Evolutionary conservation across 1,140 invertebrate species (phyloP).

Genomic region (Drosophila kohkoa): DNA sequence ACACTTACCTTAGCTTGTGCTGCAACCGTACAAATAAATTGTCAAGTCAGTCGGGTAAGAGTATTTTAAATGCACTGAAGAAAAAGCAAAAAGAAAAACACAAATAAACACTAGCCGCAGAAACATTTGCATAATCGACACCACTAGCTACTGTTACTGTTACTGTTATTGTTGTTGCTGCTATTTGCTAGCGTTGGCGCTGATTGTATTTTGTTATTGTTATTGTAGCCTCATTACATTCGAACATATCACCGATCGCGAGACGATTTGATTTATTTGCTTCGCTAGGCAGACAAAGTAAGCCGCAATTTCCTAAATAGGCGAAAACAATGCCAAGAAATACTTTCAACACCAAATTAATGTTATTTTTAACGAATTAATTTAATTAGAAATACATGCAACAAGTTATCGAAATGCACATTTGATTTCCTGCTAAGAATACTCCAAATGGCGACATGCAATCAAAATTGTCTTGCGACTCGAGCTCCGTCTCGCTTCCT

Average conservation of each 20-base stretch:
- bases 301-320: conserved; percentile 76
- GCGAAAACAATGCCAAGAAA: conserved; percentile 69
- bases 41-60: not conserved
- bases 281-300: conserved; percentile 66
- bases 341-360: conserved; percentile 79
- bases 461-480: conserved; percentile 11
- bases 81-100: not conserved
- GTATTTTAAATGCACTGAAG: conserved; percentile 16
- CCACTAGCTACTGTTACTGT: conserved; percentile 24
- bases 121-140: conserved; percentile 74
- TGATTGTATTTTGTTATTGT: conserved; percentile 67
- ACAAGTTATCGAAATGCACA: conserved; percentile 32
- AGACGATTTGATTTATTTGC: conserved; percentile 80
- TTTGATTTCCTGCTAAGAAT: conserved; percentile 72
- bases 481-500: conserved; percentile 23
- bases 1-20: not conserved
- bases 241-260: conserved; percentile 74
- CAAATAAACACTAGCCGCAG: conserved; percentile 20
- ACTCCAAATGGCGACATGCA: conserved; percentile 67
- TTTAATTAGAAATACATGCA: conserved; percentile 74
- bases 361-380: conserved; percentile 75
- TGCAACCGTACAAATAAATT: not conserved
- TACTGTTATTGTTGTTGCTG: conserved; percentile 10
- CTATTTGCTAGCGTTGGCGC: conserved; percentile 47
- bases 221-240: conserved; percentile 65